These are phyloP conservation scores for Cavia porcellus DNA, from an alignment of 2,113 vertebrate species.

Conservation along the genomic window DNA sequence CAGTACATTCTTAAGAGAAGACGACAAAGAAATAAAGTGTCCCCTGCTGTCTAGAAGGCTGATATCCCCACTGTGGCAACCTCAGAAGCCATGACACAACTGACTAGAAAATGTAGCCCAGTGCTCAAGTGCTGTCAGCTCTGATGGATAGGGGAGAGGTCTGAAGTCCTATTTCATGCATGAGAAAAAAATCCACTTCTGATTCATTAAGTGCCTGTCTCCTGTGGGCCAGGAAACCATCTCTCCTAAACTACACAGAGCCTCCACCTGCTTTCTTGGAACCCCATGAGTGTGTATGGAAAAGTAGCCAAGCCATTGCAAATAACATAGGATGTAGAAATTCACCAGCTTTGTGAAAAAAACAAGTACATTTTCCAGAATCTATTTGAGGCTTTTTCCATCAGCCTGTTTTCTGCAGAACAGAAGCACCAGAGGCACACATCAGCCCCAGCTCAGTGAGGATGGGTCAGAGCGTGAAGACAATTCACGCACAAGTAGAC, in stretches of 20 bases:
- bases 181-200: constrained; percentile 49
- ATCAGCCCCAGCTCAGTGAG: not conserved
- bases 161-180: constrained; percentile 62
- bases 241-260: not conserved
- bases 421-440: not conserved
- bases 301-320: constrained; percentile 39
- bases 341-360: constrained; percentile 51
- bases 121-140: not conserved
- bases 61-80: not conserved
- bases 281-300: not conserved
- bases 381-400: constrained; percentile 21
- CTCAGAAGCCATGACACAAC: not conserved
- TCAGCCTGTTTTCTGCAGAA: constrained; percentile 28
- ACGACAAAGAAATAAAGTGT: not conserved
- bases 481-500: not conserved
- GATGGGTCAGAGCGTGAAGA: not conserved
- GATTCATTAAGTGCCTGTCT: constrained; percentile 65
- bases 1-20: not conserved
- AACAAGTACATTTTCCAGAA: not conserved
- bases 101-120: constrained; percentile 16
- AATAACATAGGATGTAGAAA: not conserved
- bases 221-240: constrained; percentile 35
- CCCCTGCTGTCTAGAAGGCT: not conserved
- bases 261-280: constrained; percentile 17
- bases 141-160: not conserved